phyloP scores from a whole-genome alignment of 1,140 invertebrate genomes.

The Daktulosphaira vitifoliae region DNA sequence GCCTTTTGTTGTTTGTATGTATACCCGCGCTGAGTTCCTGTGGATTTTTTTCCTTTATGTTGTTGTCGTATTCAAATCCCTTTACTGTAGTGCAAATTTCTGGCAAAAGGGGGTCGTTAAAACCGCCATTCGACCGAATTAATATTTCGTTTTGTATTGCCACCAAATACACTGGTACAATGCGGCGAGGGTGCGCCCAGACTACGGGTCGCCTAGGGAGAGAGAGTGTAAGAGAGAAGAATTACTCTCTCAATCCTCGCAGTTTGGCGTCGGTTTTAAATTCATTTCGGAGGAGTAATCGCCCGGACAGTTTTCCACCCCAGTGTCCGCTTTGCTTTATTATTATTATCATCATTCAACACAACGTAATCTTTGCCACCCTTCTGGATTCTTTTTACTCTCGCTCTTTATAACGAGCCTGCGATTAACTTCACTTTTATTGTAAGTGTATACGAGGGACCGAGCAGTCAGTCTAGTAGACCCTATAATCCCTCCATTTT shows the following conservation, averaged over 20 bases:
- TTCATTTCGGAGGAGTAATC: conserved; percentile 30
- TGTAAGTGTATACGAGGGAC: too few species aligned
- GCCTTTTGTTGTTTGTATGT: too few species aligned
- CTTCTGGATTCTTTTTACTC: conserved; percentile 9
- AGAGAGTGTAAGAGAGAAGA: not conserved
- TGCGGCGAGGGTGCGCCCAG: conserved; percentile 1
- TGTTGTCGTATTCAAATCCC: conserved; percentile 17
- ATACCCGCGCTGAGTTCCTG: too few species aligned
- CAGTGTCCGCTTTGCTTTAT: not conserved
- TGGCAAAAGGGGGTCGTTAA: conserved; percentile 31
- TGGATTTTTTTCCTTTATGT: conserved; percentile 7
- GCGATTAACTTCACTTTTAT: conserved; percentile 17
- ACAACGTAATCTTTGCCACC: conserved; percentile 26
- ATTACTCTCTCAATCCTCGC: conserved; percentile 18
- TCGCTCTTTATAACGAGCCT: conserved; percentile 6
- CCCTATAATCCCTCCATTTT: too few species aligned
- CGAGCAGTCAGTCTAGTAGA: too few species aligned
- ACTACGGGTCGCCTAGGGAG: not conserved
- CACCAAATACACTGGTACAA: not conserved
- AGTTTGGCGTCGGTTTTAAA: conserved; percentile 14
- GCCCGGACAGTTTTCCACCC: conserved; percentile 27
- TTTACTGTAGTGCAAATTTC: conserved; percentile 24
- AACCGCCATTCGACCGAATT: conserved; percentile 27
- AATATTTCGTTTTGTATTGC: conserved; percentile 29
- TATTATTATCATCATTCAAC: not conserved